These are phyloP conservation scores for Trogon melanurus DNA, from an alignment of 2,113 vertebrate genomes.

Conservation along the genomic window DNA sequence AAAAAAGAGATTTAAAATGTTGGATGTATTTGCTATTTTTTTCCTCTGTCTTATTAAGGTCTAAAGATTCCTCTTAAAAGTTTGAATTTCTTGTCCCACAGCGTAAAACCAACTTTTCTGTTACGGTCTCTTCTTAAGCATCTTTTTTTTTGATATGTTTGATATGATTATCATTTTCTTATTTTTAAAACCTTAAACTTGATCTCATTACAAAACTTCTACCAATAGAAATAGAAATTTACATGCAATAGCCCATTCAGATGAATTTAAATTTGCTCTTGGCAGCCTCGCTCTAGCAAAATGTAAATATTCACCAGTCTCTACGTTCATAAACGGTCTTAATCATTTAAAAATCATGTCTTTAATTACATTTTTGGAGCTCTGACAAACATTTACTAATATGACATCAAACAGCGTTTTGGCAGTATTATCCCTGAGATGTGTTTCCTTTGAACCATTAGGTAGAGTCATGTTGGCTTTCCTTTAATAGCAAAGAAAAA, in stretches of 20 bases:
- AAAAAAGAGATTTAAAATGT: background rate
- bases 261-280: background rate
- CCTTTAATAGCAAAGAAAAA: background rate
- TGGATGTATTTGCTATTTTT: background rate
- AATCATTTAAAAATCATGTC: background rate
- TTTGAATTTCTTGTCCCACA: background rate
- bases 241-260: background rate
- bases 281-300: background rate
- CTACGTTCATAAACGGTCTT: background rate
- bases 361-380: background rate
- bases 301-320: background rate
- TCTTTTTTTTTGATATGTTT: background rate
- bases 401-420: background rate
- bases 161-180: background rate
- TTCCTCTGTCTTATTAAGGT: background rate
- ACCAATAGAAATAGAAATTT: background rate
- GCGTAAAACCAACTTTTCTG: background rate
- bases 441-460: conserved; percentile 3
- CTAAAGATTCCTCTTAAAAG: background rate
- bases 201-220: background rate
- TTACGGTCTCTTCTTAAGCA: background rate
- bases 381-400: background rate
- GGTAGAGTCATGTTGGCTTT: background rate
- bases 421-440: background rate
- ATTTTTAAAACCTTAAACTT: background rate